Evolutionary conservation across 2,888 invertebrate species (phyloP).

Genomic region (Cantharis lateralis): DNA sequence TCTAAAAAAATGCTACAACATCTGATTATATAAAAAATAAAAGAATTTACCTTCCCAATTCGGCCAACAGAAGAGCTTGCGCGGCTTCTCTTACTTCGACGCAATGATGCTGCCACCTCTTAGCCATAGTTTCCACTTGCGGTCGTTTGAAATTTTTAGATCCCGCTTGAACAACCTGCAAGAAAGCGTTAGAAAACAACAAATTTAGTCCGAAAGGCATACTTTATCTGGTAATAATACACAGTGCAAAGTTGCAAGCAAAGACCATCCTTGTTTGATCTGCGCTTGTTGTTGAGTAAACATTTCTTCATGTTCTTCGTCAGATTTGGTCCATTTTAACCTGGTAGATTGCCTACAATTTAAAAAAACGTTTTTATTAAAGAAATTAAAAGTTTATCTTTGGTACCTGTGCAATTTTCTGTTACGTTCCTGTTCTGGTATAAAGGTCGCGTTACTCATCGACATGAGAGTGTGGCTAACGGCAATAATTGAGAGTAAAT

Average conservation of each 20-base stretch:
- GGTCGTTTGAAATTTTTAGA: constrained; percentile 88
- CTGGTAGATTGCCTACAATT: constrained; percentile 65
- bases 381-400: neutral
- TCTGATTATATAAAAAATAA: neutral
- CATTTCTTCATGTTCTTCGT: constrained; percentile 83
- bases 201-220: neutral
- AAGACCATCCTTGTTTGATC: constrained; percentile 97
- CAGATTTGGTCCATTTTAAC: constrained; percentile 70
- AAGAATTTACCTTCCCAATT: constrained; percentile 70
- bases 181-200: neutral
- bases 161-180: constrained; percentile 59
- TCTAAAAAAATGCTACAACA: constrained; percentile 48
- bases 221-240: constrained; percentile 94
- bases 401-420: constrained; percentile 72
- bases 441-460: constrained; percentile 94
- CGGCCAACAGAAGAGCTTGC: constrained; percentile 92
- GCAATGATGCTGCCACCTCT: constrained; percentile 98
- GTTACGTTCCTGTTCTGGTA: constrained; percentile 83
- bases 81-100: constrained; percentile 96
- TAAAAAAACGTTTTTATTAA: neutral
- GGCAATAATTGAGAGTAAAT: constrained; percentile 91
- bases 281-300: constrained; percentile 86
- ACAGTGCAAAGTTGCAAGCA: constrained; percentile 94
- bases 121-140: constrained; percentile 95
- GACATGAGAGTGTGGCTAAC: constrained; percentile 97